A percentile compares a stretch with the other conserved stretches of the same genome.
These are phyloP conservation scores for Anthoscopus minutus DNA, from an alignment of 2,113 vertebrate species.

Conservation along the genomic window DNA sequence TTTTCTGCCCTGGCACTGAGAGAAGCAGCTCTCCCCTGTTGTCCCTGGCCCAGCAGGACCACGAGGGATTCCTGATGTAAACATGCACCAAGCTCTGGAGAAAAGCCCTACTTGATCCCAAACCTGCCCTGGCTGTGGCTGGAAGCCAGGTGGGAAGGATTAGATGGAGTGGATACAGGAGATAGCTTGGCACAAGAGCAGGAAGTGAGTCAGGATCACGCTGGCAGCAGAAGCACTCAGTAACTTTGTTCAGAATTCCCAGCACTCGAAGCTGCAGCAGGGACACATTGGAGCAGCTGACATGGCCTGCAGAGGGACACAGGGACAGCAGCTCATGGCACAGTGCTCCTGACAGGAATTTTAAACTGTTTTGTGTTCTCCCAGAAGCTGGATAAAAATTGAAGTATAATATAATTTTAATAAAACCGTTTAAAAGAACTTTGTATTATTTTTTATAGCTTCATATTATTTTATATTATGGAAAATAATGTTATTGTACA, in stretches of 20 bases:
- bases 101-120: conserved; percentile 18
- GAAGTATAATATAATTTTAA: no score
- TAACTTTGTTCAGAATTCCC: conserved; percentile 24
- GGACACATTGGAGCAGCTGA: background rate
- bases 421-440: no score
- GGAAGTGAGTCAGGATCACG: conserved; percentile 44
- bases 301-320: background rate
- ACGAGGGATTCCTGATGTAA: background rate
- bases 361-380: no score
- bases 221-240: conserved; percentile 3
- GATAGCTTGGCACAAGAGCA: conserved; percentile 63
- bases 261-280: conserved; percentile 31
- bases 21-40: background rate
- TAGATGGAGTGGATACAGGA: conserved; percentile 22
- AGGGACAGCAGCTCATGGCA: conserved; percentile 20
- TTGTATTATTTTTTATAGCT: no score
- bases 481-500: no score
- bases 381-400: no score
- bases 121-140: background rate
- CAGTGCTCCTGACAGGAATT: background rate
- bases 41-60: background rate
- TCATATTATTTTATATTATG: no score
- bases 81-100: conserved; percentile 65
- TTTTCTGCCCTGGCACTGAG: background rate
- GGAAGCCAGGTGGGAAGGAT: background rate